Evolutionary conservation across 2,888 invertebrate species (phyloP), one percentile per base, ranked within the genome.

Genomic region (Sceliomorpha sp.): DNA sequence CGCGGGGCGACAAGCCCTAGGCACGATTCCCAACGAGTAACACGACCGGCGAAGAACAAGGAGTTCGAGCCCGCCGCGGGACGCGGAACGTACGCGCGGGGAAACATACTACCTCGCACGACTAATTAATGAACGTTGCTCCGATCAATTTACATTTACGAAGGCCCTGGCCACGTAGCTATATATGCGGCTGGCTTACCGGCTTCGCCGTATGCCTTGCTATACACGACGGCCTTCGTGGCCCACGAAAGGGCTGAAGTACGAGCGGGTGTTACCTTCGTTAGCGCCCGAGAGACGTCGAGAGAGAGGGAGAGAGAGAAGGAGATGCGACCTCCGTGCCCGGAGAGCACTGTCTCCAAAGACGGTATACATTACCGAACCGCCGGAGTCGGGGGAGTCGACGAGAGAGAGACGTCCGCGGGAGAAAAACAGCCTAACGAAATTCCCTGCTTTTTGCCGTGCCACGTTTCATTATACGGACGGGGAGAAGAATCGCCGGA

Each of bases 111-210:
- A 81, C 77, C 75, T 80, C 71, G 70, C 62, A 29, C 79, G 86
- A 86, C 86, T 86, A 86, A 86, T 86, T 86, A 86, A 86, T 82
- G 85, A 86, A 86, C 84, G 83, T 85, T 78, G 78, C 84, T 80
- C 69, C 80, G 80, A 84, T 84, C 81, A 79, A 86, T 86, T 86
- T 86, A 86, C 85, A 86, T 86, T 86, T 85, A 86, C 85, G 72
- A 76, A 79, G 79, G 69, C 62, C 70, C 67, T 58, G 47, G 34
- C 42, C 24, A 20, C 27, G 39, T 37, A 26, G 37, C 55, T 60
- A 59, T 51, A 51, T 62, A 45, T 39, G 55, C 59, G 51, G 13
- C 36, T 56, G 51, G 20, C 42, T 10, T 32, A 60, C 20, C 45
- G 51, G n/a, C n/a, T 42, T 32, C 32, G 44, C 48, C 37, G 44